These are phyloP conservation scores for Tiliacea aurago DNA, from an alignment of 2,888 invertebrate species.

Conservation along the genomic window DNA sequence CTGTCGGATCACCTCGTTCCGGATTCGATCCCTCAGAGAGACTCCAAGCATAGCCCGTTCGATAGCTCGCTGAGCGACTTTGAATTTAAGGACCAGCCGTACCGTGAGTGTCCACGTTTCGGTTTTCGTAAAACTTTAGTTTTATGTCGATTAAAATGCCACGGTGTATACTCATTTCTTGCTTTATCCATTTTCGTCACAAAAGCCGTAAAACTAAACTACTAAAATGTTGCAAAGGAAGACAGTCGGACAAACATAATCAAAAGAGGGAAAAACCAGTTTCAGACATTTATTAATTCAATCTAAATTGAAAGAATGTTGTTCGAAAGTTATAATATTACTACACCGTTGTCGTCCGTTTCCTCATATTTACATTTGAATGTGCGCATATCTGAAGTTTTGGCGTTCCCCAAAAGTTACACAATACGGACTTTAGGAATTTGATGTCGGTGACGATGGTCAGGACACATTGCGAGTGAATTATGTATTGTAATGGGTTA, in stretches of 20 bases:
- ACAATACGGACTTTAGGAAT: conserved; percentile 49
- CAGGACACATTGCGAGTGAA: conserved; percentile 11
- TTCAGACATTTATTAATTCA: conserved; percentile 19
- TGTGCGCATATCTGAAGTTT: conserved; percentile 51
- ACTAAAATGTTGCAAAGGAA: not conserved
- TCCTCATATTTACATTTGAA: conserved; percentile 51
- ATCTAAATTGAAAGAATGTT: conserved; percentile 23
- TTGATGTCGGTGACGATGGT: conserved; percentile 37
- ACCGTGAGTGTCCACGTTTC: too few species aligned
- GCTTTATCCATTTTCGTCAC: too few species aligned
- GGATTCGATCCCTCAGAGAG: too few species aligned
- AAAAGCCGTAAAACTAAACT: not conserved
- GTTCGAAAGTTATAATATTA: conserved; percentile 41
- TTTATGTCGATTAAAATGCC: too few species aligned
- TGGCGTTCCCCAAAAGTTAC: conserved; percentile 45
- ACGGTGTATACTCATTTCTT: too few species aligned
- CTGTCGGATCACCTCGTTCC: too few species aligned
- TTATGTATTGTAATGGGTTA: conserved; percentile 10
- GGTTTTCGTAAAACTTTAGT: too few species aligned
- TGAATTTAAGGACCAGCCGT: too few species aligned
- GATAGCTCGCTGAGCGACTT: too few species aligned
- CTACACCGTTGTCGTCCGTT: conserved; percentile 24
- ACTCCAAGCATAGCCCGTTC: too few species aligned
- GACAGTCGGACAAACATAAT: not conserved
- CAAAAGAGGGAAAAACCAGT: not conserved